Conservation (phyloP, 2,888 invertebrate genomes). For the Oscheius sp. region DNA sequence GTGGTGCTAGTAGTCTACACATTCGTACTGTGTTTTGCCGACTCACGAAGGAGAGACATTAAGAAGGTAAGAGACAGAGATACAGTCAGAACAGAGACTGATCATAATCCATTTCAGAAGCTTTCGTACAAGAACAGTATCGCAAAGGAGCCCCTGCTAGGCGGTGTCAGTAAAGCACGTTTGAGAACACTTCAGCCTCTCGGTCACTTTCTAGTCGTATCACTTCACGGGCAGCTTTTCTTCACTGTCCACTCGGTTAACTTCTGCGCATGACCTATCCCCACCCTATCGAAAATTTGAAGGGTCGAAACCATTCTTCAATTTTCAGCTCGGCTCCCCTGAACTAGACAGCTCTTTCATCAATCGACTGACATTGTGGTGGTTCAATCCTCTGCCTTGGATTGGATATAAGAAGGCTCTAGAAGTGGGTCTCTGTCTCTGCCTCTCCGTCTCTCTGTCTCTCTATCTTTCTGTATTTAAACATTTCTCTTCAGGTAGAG, state of each 20-base stretch:
- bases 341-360: conserved; percentile 64
- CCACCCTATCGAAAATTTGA: neutral
- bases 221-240: too few relatives aligned
- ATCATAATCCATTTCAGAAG: too few relatives aligned
- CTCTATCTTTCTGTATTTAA: too few relatives aligned
- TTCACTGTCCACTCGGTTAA: too few relatives aligned
- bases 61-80: conserved; percentile 20
- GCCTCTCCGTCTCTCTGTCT: neutral
- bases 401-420: conserved; percentile 61
- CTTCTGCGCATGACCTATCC: too few relatives aligned
- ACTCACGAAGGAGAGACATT: conserved; percentile 52
- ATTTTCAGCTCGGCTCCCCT: conserved; percentile 51
- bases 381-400: conserved; percentile 65
- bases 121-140: too few relatives aligned
- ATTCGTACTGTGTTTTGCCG: conserved; percentile 63
- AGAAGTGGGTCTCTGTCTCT: conserved; percentile 29
- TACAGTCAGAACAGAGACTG: too few relatives aligned
- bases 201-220: too few relatives aligned
- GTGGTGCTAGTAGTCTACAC: conserved; percentile 49
- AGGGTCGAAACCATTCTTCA: too few relatives aligned
- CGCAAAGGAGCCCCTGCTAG: too few relatives aligned
- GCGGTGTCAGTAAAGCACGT: too few relatives aligned
- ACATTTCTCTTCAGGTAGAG: conserved; percentile 20
- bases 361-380: conserved; percentile 65
- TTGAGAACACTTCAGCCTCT: too few relatives aligned